A percentile compares a stretch with the other conserved stretches of the same genome.
Conservation (phyloP, 2,113 vertebrate species). For the Hylia prasina region DNA sequence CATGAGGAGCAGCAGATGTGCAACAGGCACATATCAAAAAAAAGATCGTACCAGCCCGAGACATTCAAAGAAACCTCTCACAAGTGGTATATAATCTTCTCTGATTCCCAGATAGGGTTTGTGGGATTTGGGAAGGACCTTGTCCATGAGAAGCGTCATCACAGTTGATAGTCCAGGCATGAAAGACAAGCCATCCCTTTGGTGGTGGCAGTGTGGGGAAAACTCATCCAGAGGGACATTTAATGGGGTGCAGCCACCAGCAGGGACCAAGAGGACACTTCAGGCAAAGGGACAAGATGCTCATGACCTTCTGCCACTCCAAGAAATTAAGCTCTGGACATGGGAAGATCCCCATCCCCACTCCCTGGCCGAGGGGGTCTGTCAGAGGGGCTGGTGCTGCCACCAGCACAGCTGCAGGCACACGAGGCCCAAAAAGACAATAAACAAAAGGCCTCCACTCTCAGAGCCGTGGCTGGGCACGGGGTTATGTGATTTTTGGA, state of each 20-base stretch:
- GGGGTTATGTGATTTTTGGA: conserved; percentile 64
- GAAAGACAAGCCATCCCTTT: background rate
- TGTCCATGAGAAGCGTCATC: background rate
- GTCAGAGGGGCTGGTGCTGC: background rate
- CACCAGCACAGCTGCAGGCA: conserved; percentile 54
- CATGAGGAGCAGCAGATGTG: background rate
- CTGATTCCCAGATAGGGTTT: background rate
- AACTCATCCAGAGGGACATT: background rate
- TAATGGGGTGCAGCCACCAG: background rate
- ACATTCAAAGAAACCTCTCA: background rate
- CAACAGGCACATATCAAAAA: too few relatives aligned
- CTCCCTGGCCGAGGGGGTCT: background rate
- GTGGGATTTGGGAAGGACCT: background rate
- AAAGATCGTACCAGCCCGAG: background rate
- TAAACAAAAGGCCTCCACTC: conserved; percentile 42
- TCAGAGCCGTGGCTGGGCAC: background rate
- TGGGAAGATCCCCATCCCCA: background rate
- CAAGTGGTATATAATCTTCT: background rate
- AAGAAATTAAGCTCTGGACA: background rate
- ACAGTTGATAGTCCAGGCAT: too few relatives aligned
- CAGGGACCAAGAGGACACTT: background rate
- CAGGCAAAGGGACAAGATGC: background rate
- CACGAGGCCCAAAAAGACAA: conserved; percentile 49
- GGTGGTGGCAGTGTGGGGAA: background rate
- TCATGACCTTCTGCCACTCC: background rate